These are phyloP conservation scores for Eulemur coronatus DNA, from an alignment of 2,797 vertebrate species.

Conservation along the genomic window DNA sequence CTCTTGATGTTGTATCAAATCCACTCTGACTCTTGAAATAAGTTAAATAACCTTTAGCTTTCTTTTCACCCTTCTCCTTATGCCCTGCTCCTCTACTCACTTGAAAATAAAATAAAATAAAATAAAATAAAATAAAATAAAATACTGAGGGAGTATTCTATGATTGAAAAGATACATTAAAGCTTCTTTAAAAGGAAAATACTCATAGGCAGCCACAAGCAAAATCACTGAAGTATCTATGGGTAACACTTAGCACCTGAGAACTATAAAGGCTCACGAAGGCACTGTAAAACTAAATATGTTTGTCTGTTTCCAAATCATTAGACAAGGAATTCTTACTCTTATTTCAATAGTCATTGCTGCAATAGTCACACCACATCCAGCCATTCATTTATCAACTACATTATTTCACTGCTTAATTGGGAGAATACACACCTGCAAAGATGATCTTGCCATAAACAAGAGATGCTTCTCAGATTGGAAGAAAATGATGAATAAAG, in stretches of 20 bases:
- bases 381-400: slow-evolving; percentile 3
- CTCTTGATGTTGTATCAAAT: not conserved
- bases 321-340: not conserved
- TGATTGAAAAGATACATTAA: slow-evolving; percentile 37
- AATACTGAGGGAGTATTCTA: not conserved
- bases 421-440: slow-evolving; percentile 54
- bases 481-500: slow-evolving; percentile 48
- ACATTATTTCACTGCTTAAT: slow-evolving; percentile 41
- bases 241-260: not conserved
- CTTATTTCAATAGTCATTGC: not conserved
- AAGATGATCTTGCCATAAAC: not conserved
- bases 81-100: not conserved
- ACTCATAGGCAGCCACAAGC: not conserved
- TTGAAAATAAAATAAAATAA: not conserved
- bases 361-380: not conserved
- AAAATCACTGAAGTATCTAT: not conserved
- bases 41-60: not conserved
- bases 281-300: not conserved
- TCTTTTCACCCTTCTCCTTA: not conserved
- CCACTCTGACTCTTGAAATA: not conserved
- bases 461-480: not conserved
- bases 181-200: not conserved
- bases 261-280: not conserved
- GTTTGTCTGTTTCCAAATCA: slow-evolving; percentile 25
- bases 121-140: not conserved